phyloP scores from a whole-genome alignment of 2,113 vertebrate species.

The Macrotus californicus region DNA sequence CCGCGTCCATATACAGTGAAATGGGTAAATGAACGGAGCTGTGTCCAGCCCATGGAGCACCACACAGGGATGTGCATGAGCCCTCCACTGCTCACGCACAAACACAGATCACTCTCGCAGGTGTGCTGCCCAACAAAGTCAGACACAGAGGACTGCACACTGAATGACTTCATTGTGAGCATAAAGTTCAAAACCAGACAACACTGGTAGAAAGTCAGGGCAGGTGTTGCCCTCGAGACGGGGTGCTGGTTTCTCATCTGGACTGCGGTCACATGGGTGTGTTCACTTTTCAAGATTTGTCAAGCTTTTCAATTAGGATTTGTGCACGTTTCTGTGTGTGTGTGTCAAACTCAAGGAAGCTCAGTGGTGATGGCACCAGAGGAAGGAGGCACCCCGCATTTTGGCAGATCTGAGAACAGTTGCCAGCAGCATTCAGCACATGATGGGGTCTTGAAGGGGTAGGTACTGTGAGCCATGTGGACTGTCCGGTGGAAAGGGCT shows the following conservation, averaged over 20 bases:
- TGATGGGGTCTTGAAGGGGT: too few species aligned
- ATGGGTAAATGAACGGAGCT: too few species aligned
- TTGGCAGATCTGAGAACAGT: not conserved
- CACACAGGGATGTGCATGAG: fast-evolving
- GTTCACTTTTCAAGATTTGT: not conserved
- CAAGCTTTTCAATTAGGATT: not conserved
- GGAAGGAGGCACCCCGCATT: not conserved
- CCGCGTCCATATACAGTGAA: not conserved
- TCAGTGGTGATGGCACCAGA: not conserved
- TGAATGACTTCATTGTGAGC: not conserved
- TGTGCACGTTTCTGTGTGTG: not conserved
- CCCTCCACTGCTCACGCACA: not conserved
- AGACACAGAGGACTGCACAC: fast-evolving
- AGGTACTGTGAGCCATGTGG: too few species aligned
- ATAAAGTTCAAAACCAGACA: not conserved
- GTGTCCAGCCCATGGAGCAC: fast-evolving
- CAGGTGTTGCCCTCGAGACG: not conserved
- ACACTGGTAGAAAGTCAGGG: not conserved
- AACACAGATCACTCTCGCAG: too few species aligned
- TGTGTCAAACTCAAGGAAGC: not conserved
- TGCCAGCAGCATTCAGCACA: not conserved
- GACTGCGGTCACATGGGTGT: too few species aligned
- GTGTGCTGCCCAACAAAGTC: not conserved
- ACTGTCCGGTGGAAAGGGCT: not conserved
- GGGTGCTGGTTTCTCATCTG: not conserved